A percentile compares a stretch with the other conserved stretches of the same genome.
Evolutionary conservation across 2,888 invertebrate species (phyloP).

Genomic region (Agriopis aurantiaria): DNA sequence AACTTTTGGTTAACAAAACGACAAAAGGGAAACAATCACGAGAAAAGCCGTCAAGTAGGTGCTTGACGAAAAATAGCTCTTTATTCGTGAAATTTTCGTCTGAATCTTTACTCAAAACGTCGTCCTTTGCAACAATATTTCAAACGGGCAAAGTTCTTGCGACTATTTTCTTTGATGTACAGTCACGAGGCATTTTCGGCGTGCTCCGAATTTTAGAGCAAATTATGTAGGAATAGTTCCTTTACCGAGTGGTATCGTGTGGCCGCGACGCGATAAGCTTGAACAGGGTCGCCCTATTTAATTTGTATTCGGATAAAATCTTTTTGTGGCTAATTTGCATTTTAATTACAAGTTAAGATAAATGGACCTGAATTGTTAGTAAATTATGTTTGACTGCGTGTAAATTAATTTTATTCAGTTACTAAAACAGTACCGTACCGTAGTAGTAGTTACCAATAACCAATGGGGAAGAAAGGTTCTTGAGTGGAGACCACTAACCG

Average conservation of each 20-base stretch:
- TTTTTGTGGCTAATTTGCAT: slow-evolving; percentile 48
- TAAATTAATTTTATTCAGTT: slow-evolving; percentile 28
- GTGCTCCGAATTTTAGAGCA: slow-evolving; percentile 70
- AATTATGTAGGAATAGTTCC: slow-evolving; percentile 77
- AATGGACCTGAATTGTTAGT: slow-evolving; percentile 27
- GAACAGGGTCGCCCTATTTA: slow-evolving; percentile 45
- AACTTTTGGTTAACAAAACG: slow-evolving; percentile 26
- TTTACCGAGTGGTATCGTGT: slow-evolving; percentile 60
- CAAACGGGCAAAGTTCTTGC: slow-evolving; percentile 51
- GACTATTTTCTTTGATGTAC: slow-evolving; percentile 76
- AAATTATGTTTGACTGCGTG: slow-evolving; percentile 36
- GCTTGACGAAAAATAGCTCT: slow-evolving; percentile 46
- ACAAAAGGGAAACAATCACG: slow-evolving; percentile 42
- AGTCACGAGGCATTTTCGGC: slow-evolving; percentile 71
- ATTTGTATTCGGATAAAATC: slow-evolving; percentile 46
- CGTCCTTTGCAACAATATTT: slow-evolving; percentile 55
- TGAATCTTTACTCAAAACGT: slow-evolving; percentile 46
- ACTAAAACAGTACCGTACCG: not conserved
- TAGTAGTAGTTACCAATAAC: too few species aligned
- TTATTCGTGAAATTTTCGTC: slow-evolving; percentile 50
- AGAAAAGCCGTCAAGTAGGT: slow-evolving; percentile 33
- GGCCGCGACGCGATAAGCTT: slow-evolving; percentile 49
- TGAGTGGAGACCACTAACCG: too few species aligned
- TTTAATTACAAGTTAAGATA: slow-evolving; percentile 43
- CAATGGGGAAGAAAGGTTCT: too few species aligned